Percentiles rank a stretch among this genome's conserved stretches.
Conservation (phyloP, 2,113 vertebrate species). For the Zosterops japonicus region DNA sequence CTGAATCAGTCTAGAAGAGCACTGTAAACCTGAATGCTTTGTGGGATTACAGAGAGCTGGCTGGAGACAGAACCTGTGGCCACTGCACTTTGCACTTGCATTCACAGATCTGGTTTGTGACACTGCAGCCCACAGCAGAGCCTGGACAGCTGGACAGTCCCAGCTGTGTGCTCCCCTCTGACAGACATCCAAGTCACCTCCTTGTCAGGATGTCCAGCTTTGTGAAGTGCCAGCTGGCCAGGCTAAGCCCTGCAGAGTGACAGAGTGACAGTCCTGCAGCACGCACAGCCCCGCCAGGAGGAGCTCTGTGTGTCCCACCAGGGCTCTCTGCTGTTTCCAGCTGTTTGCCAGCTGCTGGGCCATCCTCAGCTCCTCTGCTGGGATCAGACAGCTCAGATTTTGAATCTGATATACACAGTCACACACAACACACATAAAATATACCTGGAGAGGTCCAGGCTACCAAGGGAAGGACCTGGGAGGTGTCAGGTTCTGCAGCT, state of each 20-base stretch:
- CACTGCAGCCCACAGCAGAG: background rate
- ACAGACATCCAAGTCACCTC: no score
- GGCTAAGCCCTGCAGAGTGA: background rate
- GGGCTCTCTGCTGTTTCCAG: background rate
- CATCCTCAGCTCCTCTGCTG: background rate
- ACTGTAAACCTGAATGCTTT: background rate
- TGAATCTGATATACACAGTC: no score
- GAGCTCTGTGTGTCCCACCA: rapidly evolving
- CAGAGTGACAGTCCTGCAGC: no score
- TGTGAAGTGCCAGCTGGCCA: background rate
- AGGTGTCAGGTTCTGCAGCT: background rate
- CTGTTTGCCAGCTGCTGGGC: background rate
- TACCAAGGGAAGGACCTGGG: background rate
- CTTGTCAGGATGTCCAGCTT: background rate
- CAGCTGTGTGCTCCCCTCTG: background rate
- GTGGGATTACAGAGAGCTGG: background rate
- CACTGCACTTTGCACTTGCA: background rate
- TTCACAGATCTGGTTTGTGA: background rate
- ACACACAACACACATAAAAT: rapidly evolving
- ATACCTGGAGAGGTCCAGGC: rapidly evolving
- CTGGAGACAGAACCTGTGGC: background rate
- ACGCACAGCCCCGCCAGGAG: rapidly evolving
- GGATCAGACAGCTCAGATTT: rapidly evolving
- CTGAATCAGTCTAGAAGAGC: rapidly evolving
- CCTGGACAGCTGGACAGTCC: background rate